Base-by-base conservation (phyloP, 1,140 invertebrate species). In the Drosophila carrolli region DNA sequence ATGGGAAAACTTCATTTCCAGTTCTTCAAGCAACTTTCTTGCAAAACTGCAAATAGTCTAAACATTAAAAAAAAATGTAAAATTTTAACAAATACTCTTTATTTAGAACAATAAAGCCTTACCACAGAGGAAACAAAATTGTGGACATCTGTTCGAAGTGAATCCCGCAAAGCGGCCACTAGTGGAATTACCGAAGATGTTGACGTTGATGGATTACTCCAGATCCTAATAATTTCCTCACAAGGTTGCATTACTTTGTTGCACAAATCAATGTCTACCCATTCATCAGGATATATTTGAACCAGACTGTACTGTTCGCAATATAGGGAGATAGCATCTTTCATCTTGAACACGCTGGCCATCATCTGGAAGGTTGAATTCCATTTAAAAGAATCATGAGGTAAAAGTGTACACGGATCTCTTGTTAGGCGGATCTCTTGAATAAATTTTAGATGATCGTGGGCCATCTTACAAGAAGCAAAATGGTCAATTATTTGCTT, bases 101-200 rank as follows among this genome's bases (percentile, higher is more conserved):
- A 8, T 3, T 7, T 11, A 13, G 13, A 19, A 35, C 7, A 35
- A 2, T 2, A 5, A 59, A 4, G 6, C 0, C 4, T 66, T 73
- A 78, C 78, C 72, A 81, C 73, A 1, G 81, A 85, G 1, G 81
- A 85, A 1, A 77, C 81, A 44, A 51, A 84, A 19, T 84, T 84
- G 51, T 84, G 81, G 0, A 84, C 50, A 56, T 84, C 81, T 2
- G 66, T 74, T 37, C 67, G 61, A 8, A 84, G 67, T 0, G 81
- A 84, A 56, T 85, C 81, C 9, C 62, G 65, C 9, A 84, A 10
- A 2, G 81, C 81, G 10, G 81, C 81, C 6, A 84, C 70, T 0
- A 84, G 19, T 5, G 81, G 81, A 29, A 84, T 85, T 9, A 84
- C 81, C 5, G 81, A 85, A 8, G 81, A 85, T 7, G 77, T 77